Evolutionary conservation across 2,113 vertebrate species (phyloP), one percentile per base, ranked within the genome.

Genomic region (Odobenus rosmarus): DNA sequence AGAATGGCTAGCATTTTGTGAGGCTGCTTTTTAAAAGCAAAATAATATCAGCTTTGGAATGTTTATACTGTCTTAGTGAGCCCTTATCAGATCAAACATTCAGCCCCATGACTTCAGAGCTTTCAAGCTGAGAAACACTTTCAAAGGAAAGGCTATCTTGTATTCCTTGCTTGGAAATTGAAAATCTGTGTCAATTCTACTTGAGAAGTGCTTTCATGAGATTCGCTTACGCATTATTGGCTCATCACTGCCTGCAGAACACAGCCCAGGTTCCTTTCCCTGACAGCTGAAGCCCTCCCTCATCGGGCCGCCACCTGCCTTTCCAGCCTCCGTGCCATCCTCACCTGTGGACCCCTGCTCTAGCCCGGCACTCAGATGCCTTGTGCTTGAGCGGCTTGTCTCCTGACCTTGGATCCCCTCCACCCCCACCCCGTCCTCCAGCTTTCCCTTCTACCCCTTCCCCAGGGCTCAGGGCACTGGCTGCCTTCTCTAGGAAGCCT

Each of bases 171-270:
- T 93, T 95, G 31, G 49, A 96, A 57, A 90, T 61, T 46, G 55
- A 92, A 96, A 95, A 84, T 84, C 46, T 88, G 31, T 80, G 94
- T 90, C 80, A 80, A 90, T 92, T 64, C 55, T 88, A 36, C 49
- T 76, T 83, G 81, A 61, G 61, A 59, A 69, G 51, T 53, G 13
- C 61, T 88, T 92, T 84, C 39, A 5, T 49, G 53, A 69, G 82
- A 74, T 49, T 33, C 42, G 57, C 46, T 55, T 85, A 42, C 13
- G 36, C 55, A 18, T 79, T 83, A 33, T 36, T 61, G 24, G 28
- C 7, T 92, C 74, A 55, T 42, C 33, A 36, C 23, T 59, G 51
- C 46, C 67, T 57, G 7, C 64, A 79, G 55, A 85, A 74, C 67
- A 53, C 49, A 79, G 76, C 64, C 51, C 24, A n/a, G 9, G 16